Evolutionary conservation across 2,797 vertebrate species (phyloP), one percentile per base, ranked within the genome.

Genomic region (Hipposideros larvatus): DNA sequence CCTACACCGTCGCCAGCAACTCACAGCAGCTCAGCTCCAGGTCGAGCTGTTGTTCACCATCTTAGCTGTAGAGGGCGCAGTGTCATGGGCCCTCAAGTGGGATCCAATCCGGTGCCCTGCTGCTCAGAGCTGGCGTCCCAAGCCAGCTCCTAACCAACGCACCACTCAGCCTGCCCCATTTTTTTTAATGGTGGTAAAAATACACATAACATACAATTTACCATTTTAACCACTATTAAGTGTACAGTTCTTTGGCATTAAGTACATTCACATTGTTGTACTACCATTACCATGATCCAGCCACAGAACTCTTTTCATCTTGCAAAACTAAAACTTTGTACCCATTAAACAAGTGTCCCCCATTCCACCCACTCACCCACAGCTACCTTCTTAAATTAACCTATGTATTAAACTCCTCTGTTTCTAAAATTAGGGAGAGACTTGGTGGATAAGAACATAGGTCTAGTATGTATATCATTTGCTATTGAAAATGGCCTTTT

Each of bases 401-500:
- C 73, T 55, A n/a, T 41, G 80, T 59, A 70, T 75, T 94, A 34
- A 91, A 70, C 94, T 59, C 1, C 7, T 80, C 14, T 87, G 9
- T 26, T 87, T 48, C n/a, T 84, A 80, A 84, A 92, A 79, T 14
- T 70, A 11, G 0, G 2, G 13, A n/a, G 7, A 53, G 7, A 1
- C 1, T n/a, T 48, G 19, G 8, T 37, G 4, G 13, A 57, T 91
- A 77, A 88, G 43, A 95, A 66, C 24, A 28, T 78, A 48, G 16
- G 53, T 55, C 53, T 55, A 4, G 53, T 55, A 74, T 14, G 9
- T 70, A 55, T 19, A 46, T 63, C 10, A 95, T 84, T 80, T 86
- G 77, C 24, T 82, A 63, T 46, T 83, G 46, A 96, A 96, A 94
- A 31, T 26, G 2, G 7, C 2, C 34, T 70, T 93, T 84, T 68